These are phyloP conservation scores for Charanyca ferruginea DNA, from an alignment of 2,888 invertebrate species.

Conservation along the genomic window DNA sequence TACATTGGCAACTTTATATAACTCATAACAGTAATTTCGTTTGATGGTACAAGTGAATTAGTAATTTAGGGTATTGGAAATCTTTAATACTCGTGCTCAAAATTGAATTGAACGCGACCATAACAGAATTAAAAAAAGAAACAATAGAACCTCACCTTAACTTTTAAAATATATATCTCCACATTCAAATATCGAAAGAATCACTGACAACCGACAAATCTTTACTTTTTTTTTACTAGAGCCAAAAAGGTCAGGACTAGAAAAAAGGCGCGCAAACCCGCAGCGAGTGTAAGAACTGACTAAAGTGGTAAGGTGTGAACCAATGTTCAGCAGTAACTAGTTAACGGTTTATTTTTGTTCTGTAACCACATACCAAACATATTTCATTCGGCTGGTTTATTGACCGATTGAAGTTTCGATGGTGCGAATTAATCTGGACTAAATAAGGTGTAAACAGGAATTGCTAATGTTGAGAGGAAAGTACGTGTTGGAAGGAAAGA, in stretches of 20 bases:
- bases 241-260: constrained; percentile 53
- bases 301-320: constrained; percentile 84
- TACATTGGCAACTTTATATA: constrained; percentile 59
- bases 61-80: constrained; percentile 29
- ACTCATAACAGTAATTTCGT: constrained; percentile 58
- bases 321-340: constrained; percentile 71
- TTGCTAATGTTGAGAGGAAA: constrained; percentile 30
- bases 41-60: constrained; percentile 52
- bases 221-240: constrained; percentile 45
- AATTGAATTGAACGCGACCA: constrained; percentile 1
- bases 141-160: constrained; percentile 49
- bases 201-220: constrained; percentile 30
- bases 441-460: constrained; percentile 58
- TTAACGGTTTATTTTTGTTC: constrained; percentile 85
- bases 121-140: constrained; percentile 9
- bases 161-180: constrained; percentile 15
- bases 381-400: constrained; percentile 69
- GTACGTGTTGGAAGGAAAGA: neutral
- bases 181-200: constrained; percentile 41
- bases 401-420: constrained; percentile 51
- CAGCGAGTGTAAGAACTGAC: constrained; percentile 78
- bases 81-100: neutral
- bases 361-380: constrained; percentile 77
- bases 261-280: constrained; percentile 79
- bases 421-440: constrained; percentile 53